Conservation (phyloP, 2,797 vertebrate species). For the Poeciliopsis paucimaculata region DNA sequence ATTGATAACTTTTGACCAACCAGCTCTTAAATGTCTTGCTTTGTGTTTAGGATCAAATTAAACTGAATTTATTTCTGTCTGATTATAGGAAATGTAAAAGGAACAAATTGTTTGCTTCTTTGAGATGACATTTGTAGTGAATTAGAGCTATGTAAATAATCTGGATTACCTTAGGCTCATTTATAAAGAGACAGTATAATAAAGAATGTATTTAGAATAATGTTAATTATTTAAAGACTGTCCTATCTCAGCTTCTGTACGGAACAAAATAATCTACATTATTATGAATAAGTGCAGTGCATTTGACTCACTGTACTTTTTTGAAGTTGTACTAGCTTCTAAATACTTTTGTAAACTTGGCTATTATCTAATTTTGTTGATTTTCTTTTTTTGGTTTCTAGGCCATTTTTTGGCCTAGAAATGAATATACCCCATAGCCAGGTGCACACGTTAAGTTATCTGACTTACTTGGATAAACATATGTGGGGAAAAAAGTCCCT, state of each 20-base stretch:
- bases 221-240: background rate
- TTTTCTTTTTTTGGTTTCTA: background rate
- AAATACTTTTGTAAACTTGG: background rate
- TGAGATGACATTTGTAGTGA: background rate
- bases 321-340: background rate
- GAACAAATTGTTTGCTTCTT: background rate
- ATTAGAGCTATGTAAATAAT: background rate
- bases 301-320: background rate
- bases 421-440: background rate
- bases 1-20: background rate
- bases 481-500: background rate
- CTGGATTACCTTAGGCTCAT: background rate
- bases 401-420: too few relatives aligned
- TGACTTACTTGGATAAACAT: constrained; percentile 62
- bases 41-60: background rate
- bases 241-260: background rate
- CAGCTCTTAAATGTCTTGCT: background rate
- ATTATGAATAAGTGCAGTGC: background rate
- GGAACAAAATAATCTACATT: background rate
- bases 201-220: background rate
- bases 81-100: background rate
- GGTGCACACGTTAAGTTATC: background rate
- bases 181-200: background rate
- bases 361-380: background rate
- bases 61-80: background rate